These are phyloP conservation scores for Myodes glareolus DNA, from an alignment of 2,113 vertebrate genomes.

Conservation along the genomic window DNA sequence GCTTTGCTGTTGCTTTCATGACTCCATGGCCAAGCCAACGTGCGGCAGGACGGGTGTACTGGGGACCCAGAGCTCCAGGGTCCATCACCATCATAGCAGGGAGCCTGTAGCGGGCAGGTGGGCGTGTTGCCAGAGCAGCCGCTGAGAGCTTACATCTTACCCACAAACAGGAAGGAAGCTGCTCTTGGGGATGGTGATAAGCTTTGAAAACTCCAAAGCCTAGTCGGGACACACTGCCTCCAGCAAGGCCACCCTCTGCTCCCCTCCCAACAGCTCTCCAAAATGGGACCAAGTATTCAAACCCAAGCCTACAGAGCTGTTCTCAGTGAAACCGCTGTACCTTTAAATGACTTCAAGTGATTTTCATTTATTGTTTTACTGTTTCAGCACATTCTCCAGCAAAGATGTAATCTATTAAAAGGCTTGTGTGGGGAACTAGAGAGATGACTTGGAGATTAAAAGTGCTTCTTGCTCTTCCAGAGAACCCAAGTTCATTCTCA, in stretches of 20 bases:
- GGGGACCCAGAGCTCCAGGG: neutral
- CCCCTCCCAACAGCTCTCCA: neutral
- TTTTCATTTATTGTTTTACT: neutral
- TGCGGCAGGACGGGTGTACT: too few species aligned
- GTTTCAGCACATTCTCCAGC: slow-evolving; percentile 33
- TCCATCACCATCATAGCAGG: neutral
- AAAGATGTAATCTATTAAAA: neutral
- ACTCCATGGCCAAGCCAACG: neutral
- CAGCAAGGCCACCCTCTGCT: too few species aligned
- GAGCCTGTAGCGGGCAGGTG: neutral
- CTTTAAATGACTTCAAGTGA: neutral
- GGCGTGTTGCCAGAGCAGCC: neutral
- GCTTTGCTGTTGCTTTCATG: neutral
- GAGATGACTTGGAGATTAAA: neutral
- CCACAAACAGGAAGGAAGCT: neutral
- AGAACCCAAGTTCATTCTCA: neutral
- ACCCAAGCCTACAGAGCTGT: neutral
- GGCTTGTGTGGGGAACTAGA: neutral
- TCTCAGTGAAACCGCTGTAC: neutral
- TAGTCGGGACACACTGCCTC: neutral
- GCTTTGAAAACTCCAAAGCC: neutral
- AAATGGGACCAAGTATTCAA: neutral
- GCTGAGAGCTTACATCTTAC: neutral
- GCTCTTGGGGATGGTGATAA: neutral
- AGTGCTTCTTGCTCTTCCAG: neutral